A percentile compares a stretch with the other conserved stretches of the same genome.
These are phyloP conservation scores for Mus minutoides DNA, from an alignment of 2,797 vertebrate genomes.

Conservation along the genomic window DNA sequence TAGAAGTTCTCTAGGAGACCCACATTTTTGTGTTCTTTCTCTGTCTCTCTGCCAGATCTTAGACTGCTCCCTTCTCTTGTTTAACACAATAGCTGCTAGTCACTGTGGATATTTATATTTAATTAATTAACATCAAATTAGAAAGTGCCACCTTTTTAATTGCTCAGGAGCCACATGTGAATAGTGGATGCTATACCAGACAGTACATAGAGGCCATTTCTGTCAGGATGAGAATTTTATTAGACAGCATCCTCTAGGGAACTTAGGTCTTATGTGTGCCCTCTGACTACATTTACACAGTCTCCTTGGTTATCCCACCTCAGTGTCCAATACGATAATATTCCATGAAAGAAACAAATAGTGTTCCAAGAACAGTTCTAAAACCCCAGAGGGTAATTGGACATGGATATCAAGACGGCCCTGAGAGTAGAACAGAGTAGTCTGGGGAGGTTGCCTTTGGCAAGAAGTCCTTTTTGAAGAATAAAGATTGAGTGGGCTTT, in stretches of 20 bases:
- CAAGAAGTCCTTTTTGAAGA: neutral
- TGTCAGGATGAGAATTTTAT: neutral
- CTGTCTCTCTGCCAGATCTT: neutral
- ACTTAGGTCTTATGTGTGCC: neutral
- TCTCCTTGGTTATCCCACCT: neutral
- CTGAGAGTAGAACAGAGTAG: neutral
- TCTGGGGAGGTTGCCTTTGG: neutral
- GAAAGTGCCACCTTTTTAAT: neutral
- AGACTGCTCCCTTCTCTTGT: neutral
- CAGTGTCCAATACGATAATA: neutral
- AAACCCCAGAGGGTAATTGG: neutral
- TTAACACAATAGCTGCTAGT: neutral
- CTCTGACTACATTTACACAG: neutral
- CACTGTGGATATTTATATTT: neutral
- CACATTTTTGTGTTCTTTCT: neutral
- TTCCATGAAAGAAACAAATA: neutral
- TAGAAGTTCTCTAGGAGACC: neutral
- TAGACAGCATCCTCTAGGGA: neutral
- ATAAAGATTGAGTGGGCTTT: neutral
- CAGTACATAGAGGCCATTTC: neutral
- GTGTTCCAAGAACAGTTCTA: neutral
- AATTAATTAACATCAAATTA: conserved; percentile 14
- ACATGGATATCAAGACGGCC: neutral
- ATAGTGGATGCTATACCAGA: neutral
- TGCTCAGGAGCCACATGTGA: neutral